A percentile compares a stretch with the other conserved stretches of the same genome.
Conservation (phyloP, 2,888 invertebrate species). For the Branchipolynoe longqiensis region DNA sequence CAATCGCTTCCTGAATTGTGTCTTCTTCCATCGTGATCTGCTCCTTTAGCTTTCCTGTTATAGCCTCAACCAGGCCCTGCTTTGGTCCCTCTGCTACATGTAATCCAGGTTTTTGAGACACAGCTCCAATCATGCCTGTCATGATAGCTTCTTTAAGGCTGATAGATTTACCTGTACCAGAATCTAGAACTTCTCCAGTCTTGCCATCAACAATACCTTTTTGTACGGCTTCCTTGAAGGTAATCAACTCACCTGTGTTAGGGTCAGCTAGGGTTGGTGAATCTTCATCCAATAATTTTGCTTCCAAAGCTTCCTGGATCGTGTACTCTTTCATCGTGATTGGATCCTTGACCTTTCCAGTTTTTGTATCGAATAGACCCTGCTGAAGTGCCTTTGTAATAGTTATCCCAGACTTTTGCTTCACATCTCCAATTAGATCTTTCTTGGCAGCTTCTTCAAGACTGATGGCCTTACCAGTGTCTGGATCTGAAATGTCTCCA, state of each 20-base stretch:
- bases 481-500: constrained; percentile 72
- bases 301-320: constrained; percentile 91
- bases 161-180: constrained; percentile 56
- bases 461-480: constrained; percentile 90
- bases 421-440: background rate
- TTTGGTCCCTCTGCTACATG: background rate
- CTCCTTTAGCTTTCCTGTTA: background rate
- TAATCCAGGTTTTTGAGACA: background rate
- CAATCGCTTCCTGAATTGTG: constrained; percentile 88
- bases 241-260: background rate
- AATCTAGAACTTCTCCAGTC: constrained; percentile 9
- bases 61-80: background rate
- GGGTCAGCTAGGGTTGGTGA: background rate
- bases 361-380: background rate
- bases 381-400: background rate
- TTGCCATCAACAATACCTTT: background rate
- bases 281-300: constrained; percentile 90
- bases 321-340: constrained; percentile 79
- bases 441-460: constrained; percentile 86
- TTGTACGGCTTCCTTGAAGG: background rate
- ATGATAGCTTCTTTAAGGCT: constrained; percentile 86
- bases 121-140: background rate
- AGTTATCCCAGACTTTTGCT: background rate
- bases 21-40: background rate
- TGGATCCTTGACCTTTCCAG: background rate